Base-by-base conservation (phyloP, 2,113 vertebrate species). In the Onychorhynchus coronatus region DNA sequence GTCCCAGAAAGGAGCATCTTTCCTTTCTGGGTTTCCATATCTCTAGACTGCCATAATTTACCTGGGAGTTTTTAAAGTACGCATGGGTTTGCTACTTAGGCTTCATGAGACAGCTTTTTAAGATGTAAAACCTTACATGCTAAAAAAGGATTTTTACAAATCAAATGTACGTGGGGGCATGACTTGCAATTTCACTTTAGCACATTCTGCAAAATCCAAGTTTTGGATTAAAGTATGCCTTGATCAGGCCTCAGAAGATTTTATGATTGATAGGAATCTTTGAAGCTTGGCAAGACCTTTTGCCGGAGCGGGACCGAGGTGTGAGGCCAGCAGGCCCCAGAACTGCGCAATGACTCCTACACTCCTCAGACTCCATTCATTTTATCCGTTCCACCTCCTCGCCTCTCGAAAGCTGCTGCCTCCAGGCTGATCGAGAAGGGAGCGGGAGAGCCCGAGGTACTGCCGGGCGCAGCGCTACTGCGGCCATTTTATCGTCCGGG, bases 401-500 rank as follows among this genome's bases (percentile, higher is more conserved):
- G 11, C 37, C 67, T 75, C 42, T 41, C 53, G 1, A 13, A 14
- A 31, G 46, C 68, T 2, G 77, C 88, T 33, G 62, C 63, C 73
- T 49, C 35, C 61, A 12, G 23, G 67, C 65, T 8, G 25, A 33
- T 30, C 25, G 3, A 37, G 72, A 52, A 30, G 61, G 63, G 58
- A 93, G 76, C 52, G 68, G 78, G 17, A 30, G 71, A 75, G 39
- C 53, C 78, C 21, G n/a, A 44, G 41, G 28, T 56, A 5, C 0
- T 27, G 11, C 53, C 14, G 31, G 67, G 42, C 58, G 22, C 85
- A 59, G 80, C 72, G 49, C 55, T 16, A 2, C 78, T 89, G 97
- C 96, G 93, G 97, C 97, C 97, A 97, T 97, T 96, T 97, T 97
- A 87, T 63, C 8, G 79, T 25, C 66, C 33, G 7, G 81, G 74